Percentiles rank a stretch among this genome's conserved stretches.
phyloP scores from a whole-genome alignment of 2,888 invertebrate species.

The Scaptomyza flava region DNA sequence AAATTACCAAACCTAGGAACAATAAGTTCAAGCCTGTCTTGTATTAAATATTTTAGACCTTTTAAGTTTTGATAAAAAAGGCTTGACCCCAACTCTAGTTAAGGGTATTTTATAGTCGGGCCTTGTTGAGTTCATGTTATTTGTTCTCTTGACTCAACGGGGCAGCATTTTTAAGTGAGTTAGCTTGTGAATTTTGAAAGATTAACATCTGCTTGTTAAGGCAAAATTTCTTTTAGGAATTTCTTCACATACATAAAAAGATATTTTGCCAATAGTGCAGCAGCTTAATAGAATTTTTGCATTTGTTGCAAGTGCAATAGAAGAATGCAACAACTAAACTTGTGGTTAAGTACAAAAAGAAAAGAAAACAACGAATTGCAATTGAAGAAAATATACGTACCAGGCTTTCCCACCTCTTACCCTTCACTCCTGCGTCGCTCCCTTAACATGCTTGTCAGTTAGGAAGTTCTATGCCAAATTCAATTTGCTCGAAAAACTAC shows the following conservation, averaged over 20 bases:
- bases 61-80: background rate
- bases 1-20: too few relatives aligned
- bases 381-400: constrained; percentile 50
- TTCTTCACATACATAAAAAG: constrained; percentile 8
- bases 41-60: too few relatives aligned
- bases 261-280: constrained; percentile 18
- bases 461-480: constrained; percentile 72
- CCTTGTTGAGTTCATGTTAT: background rate
- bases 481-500: constrained; percentile 73
- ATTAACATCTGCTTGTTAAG: constrained; percentile 9
- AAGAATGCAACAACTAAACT: constrained; percentile 55
- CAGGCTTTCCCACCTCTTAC: constrained; percentile 6
- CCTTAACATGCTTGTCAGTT: constrained; percentile 6
- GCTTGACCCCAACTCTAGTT: too few relatives aligned
- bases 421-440: background rate
- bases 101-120: background rate
- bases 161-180: background rate
- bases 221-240: background rate
- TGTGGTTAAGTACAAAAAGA: constrained; percentile 55
- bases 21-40: too few relatives aligned
- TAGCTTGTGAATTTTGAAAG: background rate
- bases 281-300: constrained; percentile 45
- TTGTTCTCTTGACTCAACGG: background rate
- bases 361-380: constrained; percentile 54
- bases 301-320: constrained; percentile 16